Conservation (phyloP, 2,888 invertebrate genomes). For the Drosophila antonietae region DNA sequence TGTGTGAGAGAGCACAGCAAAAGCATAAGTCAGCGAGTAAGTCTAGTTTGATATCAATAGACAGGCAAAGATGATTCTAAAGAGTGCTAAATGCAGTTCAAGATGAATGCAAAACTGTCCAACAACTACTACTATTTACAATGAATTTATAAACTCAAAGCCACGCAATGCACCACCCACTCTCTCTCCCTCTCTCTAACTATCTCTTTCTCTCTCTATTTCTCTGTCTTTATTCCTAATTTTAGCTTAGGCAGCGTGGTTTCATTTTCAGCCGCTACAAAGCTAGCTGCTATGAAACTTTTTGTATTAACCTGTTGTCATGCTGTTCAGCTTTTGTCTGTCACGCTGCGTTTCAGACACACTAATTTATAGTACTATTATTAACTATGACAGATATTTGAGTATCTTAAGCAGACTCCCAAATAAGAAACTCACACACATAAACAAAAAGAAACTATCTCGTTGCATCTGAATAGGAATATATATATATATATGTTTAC, state of each 20-base stretch:
- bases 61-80: neutral
- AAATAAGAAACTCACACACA: constrained; percentile 7
- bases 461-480: neutral
- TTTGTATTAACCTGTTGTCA: neutral
- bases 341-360: neutral
- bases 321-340: constrained; percentile 21
- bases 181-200: neutral
- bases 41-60: constrained; percentile 9
- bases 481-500: constrained; percentile 1
- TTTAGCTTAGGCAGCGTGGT: neutral
- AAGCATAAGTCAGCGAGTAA: constrained; percentile 15
- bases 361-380: constrained; percentile 26
- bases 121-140: constrained; percentile 44
- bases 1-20: constrained; percentile 1
- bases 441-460: constrained; percentile 8
- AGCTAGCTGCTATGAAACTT: constrained; percentile 14
- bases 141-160: constrained; percentile 28
- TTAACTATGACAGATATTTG: constrained; percentile 7
- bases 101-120: constrained; percentile 51
- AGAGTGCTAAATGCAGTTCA: neutral
- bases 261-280: neutral
- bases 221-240: neutral
- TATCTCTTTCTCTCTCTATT: constrained; percentile 5
- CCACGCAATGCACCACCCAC: constrained; percentile 12
- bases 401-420: constrained; percentile 17